Conservation (phyloP, 1,140 invertebrate genomes). For the Caerostris extrusa region DNA sequence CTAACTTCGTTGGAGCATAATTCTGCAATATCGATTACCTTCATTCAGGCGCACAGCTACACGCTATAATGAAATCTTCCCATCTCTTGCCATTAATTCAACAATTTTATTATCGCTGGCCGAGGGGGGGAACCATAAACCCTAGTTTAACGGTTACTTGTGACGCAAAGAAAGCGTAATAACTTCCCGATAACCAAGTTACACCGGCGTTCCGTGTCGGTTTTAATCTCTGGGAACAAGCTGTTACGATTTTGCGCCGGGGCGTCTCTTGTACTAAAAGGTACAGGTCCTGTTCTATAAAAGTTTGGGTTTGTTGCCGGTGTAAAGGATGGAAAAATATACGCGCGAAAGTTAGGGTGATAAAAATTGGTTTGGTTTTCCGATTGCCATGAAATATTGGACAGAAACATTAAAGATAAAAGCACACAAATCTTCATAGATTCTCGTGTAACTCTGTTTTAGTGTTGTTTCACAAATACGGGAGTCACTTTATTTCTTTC, state of each 20-base stretch:
- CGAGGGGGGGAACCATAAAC: constrained; percentile 56
- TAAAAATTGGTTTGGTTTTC: background rate
- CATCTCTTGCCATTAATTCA: too few relatives aligned
- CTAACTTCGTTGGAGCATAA: too few relatives aligned
- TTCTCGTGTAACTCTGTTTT: background rate
- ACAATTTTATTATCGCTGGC: background rate
- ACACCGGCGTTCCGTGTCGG: constrained; percentile 5
- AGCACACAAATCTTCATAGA: background rate
- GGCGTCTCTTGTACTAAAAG: background rate
- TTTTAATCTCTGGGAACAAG: constrained; percentile 45
- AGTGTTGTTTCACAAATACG: background rate
- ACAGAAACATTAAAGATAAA: background rate
- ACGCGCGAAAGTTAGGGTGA: background rate
- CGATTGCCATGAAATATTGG: background rate
- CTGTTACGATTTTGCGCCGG: constrained; percentile 32
- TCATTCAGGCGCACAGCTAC: too few relatives aligned
- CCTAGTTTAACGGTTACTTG: constrained; percentile 53
- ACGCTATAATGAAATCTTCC: too few relatives aligned
- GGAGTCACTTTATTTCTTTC: too few relatives aligned
- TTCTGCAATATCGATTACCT: too few relatives aligned
- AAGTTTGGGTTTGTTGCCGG: background rate
- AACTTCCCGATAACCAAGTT: constrained; percentile 64
- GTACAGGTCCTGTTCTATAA: background rate
- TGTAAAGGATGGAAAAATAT: background rate
- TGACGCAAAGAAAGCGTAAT: constrained; percentile 6